Conservation (phyloP, 1,140 invertebrate genomes). For the Andricus grossulariae region DNA sequence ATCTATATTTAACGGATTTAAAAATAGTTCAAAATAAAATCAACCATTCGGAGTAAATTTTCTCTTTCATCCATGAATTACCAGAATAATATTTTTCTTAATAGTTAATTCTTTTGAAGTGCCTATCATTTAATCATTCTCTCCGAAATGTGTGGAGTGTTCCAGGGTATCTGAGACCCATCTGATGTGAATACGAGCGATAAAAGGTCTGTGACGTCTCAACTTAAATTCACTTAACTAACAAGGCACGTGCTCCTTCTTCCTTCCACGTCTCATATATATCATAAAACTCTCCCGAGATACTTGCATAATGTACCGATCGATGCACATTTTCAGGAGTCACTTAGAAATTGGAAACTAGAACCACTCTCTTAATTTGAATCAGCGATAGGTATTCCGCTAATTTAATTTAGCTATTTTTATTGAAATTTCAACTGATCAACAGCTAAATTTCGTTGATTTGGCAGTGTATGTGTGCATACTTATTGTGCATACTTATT, state of each 20-base stretch:
- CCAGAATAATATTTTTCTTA: neutral
- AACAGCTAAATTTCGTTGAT: too few species aligned
- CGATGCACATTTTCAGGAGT: neutral
- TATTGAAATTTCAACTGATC: too few species aligned
- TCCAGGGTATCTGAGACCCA: slow-evolving; percentile 8
- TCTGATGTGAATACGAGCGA: neutral
- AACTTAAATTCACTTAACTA: neutral
- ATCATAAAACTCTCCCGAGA: neutral
- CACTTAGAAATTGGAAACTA: neutral
- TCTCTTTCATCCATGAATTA: neutral
- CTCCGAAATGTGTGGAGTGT: slow-evolving; percentile 1
- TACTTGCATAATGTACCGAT: slow-evolving; percentile 6
- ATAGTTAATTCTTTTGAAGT: slow-evolving; percentile 1
- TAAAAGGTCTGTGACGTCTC: slow-evolving; percentile 5
- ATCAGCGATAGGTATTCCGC: too few species aligned
- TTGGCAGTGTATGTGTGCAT: too few species aligned
- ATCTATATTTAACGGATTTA: too few species aligned
- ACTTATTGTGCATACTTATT: too few species aligned
- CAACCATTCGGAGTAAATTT: too few species aligned
- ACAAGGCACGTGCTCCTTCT: neutral
- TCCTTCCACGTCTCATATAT: neutral
- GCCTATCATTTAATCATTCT: neutral
- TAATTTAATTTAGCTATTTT: too few species aligned
- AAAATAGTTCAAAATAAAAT: too few species aligned
- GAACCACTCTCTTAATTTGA: neutral